These are phyloP conservation scores for Drosophila testacea DNA, from an alignment of 2,888 invertebrate species.

Conservation along the genomic window DNA sequence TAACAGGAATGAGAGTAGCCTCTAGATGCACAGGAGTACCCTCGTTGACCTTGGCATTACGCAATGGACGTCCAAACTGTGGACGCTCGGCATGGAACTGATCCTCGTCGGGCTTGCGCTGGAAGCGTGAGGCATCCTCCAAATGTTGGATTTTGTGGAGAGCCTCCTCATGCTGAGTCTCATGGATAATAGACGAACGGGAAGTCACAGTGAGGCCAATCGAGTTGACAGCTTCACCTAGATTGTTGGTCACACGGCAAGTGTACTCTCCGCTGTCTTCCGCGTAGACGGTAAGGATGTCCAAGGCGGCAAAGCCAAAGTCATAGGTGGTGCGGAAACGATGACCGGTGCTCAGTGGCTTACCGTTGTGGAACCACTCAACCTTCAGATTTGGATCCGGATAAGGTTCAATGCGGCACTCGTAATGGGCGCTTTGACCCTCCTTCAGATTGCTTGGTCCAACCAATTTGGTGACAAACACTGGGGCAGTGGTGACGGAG, in stretches of 20 bases:
- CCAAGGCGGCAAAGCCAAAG: constrained; percentile 98
- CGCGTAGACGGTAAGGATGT: constrained; percentile 96
- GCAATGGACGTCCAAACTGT: constrained; percentile 94
- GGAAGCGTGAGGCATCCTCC: constrained; percentile 93
- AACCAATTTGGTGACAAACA: constrained; percentile 93
- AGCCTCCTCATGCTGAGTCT: constrained; percentile 97
- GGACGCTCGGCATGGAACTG: constrained; percentile 93
- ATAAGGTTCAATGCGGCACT: constrained; percentile 96
- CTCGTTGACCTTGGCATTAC: constrained; percentile 94
- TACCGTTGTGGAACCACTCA: constrained; percentile 97
- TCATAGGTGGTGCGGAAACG: constrained; percentile 97
- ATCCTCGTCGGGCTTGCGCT: constrained; percentile 90
- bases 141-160: constrained; percentile 95
- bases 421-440: constrained; percentile 96
- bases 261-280: constrained; percentile 98
- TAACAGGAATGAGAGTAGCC: constrained; percentile 97
- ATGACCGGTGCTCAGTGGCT: constrained; percentile 94
- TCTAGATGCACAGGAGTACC: constrained; percentile 96
- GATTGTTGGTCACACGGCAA: constrained; percentile 93
- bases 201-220: constrained; percentile 93
- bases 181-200: constrained; percentile 93
- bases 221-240: constrained; percentile 93
- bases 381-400: constrained; percentile 95
- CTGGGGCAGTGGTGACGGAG: constrained; percentile 92
- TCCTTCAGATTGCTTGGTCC: constrained; percentile 94